Percentiles rank a stretch among this genome's conserved stretches.
Evolutionary conservation across 2,797 vertebrate genomes (phyloP).

Genomic region (Bothrops alternatus): DNA sequence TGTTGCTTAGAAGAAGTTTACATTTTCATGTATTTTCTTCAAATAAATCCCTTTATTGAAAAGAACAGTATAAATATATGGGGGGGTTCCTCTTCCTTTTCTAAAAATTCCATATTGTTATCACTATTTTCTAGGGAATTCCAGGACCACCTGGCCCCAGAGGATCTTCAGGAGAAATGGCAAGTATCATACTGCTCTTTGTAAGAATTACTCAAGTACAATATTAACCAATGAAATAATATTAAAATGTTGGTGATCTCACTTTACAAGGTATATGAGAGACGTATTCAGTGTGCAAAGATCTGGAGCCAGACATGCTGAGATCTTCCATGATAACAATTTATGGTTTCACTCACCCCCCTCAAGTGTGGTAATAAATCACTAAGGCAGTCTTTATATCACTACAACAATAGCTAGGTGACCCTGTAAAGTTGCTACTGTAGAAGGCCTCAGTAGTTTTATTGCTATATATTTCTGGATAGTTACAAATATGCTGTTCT

Average conservation of each 20-base stretch:
- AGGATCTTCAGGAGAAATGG: constrained; percentile 84
- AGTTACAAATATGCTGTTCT: not conserved
- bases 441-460: not conserved
- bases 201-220: constrained; percentile 3
- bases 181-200: constrained; percentile 68
- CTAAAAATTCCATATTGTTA: not conserved
- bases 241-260: not conserved
- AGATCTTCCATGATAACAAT: not conserved
- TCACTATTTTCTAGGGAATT: constrained; percentile 68
- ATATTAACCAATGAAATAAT: constrained; percentile 3
- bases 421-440: not conserved
- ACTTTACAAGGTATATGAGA: not conserved
- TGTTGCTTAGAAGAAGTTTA: not conserved
- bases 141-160: constrained; percentile 79
- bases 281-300: not conserved
- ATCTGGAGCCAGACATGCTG: not conserved
- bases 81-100: not conserved
- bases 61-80: not conserved
- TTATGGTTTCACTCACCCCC: not conserved
- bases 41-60: not conserved
- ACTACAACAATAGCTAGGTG: not conserved
- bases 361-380: not conserved
- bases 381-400: not conserved
- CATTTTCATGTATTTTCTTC: not conserved
- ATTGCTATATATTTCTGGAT: not conserved